A percentile compares a stretch with the other conserved stretches of the same genome.
Conservation (phyloP, 2,888 invertebrate species). For the Nomada hirtipes region DNA sequence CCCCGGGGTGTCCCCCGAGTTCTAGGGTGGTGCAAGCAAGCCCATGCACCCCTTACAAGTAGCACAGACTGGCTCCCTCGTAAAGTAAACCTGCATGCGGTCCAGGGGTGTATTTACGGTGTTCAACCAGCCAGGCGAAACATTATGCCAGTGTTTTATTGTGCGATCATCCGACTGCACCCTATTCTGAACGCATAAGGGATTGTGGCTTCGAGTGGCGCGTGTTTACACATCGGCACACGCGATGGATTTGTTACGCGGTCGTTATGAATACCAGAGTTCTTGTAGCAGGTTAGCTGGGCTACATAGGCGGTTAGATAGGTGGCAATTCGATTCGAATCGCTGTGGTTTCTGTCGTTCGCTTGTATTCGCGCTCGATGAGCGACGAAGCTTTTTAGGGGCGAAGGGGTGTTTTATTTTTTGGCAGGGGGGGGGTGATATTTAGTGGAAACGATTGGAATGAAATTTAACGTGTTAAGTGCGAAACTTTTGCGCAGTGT, state of each 20-base stretch:
- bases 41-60: slow-evolving; percentile 47
- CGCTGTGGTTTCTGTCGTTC: background rate
- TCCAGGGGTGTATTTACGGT: slow-evolving; percentile 77
- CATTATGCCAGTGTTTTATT: slow-evolving; percentile 82
- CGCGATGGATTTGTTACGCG: slow-evolving; percentile 67
- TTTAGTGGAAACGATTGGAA: too few species aligned
- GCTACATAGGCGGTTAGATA: background rate
- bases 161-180: slow-evolving; percentile 81
- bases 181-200: slow-evolving; percentile 50
- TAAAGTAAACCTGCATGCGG: slow-evolving; percentile 76
- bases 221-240: slow-evolving; percentile 71
- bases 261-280: slow-evolving; percentile 52
- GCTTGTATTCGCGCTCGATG: background rate
- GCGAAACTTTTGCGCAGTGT: too few species aligned
- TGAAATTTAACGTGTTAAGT: too few species aligned
- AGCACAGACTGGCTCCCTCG: slow-evolving; percentile 49
- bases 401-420: too few species aligned
- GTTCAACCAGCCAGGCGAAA: slow-evolving; percentile 78
- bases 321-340: slow-evolving; percentile 17
- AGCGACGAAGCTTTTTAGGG: background rate
- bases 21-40: slow-evolving; percentile 17
- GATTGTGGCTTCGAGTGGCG: slow-evolving; percentile 63
- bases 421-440: too few species aligned
- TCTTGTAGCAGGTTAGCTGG: background rate
- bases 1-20: slow-evolving; percentile 60